Conservation (phyloP, 2,797 vertebrate genomes). For the Rhynchonycteris naso region DNA sequence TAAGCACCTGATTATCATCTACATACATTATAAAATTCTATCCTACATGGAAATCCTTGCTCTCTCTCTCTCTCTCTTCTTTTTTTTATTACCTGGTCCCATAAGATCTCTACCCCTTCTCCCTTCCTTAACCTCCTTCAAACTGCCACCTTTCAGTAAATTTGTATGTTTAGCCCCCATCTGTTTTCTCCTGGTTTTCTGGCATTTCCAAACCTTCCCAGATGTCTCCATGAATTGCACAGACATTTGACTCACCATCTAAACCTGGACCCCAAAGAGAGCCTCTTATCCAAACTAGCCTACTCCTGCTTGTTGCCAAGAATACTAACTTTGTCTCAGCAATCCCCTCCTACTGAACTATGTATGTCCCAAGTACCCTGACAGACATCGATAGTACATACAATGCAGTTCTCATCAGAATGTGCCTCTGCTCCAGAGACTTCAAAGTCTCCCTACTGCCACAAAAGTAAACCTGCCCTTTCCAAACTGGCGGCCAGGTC, state of each 20-base stretch:
- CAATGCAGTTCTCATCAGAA: not conserved
- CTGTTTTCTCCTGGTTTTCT: not conserved
- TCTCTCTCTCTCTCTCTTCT: not conserved
- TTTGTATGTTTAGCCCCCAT: not conserved
- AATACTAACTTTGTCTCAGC: not conserved
- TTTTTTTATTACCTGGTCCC: not conserved
- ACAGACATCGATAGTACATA: fast-evolving
- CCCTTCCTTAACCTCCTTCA: not conserved
- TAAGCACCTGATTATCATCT: not conserved
- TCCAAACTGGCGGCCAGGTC: not conserved
- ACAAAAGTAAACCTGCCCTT: not conserved
- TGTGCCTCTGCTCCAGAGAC: not conserved
- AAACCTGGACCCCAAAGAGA: not conserved
- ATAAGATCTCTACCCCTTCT: not conserved
- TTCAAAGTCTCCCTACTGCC: not conserved
- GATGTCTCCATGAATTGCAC: not conserved
- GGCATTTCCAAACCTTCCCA: not conserved
- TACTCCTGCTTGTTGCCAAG: not conserved
- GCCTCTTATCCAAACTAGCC: not conserved
- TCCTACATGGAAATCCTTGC: not conserved
- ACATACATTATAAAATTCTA: not conserved
- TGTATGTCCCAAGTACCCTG: not conserved
- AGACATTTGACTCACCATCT: not conserved
- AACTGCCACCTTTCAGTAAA: not conserved
- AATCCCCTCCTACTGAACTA: not conserved